Evolutionary conservation across 2,113 vertebrate genomes (phyloP).

Genomic region (Chauna torquata): DNA sequence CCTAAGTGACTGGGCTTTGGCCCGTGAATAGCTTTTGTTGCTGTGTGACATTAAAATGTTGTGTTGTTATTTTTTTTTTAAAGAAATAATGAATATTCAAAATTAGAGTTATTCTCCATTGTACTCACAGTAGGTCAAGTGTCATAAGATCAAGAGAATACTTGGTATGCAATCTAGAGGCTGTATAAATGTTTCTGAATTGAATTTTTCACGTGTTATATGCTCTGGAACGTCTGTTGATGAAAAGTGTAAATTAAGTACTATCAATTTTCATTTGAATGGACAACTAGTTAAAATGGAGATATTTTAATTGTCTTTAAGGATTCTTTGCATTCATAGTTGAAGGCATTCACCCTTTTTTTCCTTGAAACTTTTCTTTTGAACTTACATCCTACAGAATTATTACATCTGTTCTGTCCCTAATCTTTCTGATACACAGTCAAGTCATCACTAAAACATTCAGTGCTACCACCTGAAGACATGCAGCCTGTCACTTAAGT

Average conservation of each 20-base stretch:
- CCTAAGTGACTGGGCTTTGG: slow-evolving; percentile 80
- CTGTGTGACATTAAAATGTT: slow-evolving; percentile 79
- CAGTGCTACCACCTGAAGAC: background rate
- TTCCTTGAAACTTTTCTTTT: slow-evolving; percentile 37
- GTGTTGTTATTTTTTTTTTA: background rate
- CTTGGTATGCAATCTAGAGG: slow-evolving; percentile 57
- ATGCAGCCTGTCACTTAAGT: background rate
- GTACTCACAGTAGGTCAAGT: slow-evolving; percentile 68
- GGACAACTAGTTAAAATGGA: background rate
- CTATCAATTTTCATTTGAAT: slow-evolving; percentile 14
- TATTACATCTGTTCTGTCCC: slow-evolving; percentile 5
- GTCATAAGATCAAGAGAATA: slow-evolving; percentile 67
- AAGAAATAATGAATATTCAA: slow-evolving; percentile 80
- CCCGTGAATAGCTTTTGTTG: slow-evolving; percentile 80
- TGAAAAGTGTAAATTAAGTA: slow-evolving; percentile 13
- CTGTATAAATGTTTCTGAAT: slow-evolving; percentile 59
- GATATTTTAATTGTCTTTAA: background rate
- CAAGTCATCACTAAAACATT: slow-evolving; percentile 17
- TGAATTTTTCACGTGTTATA: background rate
- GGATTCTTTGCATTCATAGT: background rate
- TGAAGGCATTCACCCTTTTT: background rate
- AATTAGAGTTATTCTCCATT: slow-evolving; percentile 71
- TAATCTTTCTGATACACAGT: background rate
- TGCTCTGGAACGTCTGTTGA: background rate
- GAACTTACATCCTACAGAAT: background rate